Evolutionary conservation across 2,797 vertebrate species (phyloP), one percentile per base, ranked within the genome.

Genomic region (Botia almorhae): DNA sequence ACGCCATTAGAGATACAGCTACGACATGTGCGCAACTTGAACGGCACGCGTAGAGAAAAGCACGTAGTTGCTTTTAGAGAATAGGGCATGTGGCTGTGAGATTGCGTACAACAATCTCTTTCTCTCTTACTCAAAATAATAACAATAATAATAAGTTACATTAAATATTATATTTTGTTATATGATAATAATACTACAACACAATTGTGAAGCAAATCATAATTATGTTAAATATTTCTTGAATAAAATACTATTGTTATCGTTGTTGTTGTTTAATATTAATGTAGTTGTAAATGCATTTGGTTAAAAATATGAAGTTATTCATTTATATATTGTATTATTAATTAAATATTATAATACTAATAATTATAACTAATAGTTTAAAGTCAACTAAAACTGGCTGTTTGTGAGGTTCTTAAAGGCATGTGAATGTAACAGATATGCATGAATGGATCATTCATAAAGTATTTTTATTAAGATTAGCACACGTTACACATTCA

Each of bases 1-100:
- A 91, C 94, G 89, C 89, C 89, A 95, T 95, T 94, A 93, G 91
- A 90, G 89, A 80, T 90, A 78, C 82, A 83, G 82, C 81, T 94
- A 91, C 94, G 93, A 85, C 74, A 87, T 84, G 84, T 23, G 87
- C 93, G 93, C 90, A 93, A 74, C 81, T 76, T 78, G 81, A 82
- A 61, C 63, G 76, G 14, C 67, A 0, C 7, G 68, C 68, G 86
- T 86, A 83, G 88, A 81, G 81, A 56, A 89, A 87, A 33, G 10
- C 36, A 61, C 92, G 14, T 85, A 90, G 0, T 3, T 0, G 2
- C 1, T 17, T 48, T 88, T 92, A 60, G 14, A 82, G 92, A 92
- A 93, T 93, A n/a, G 16, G 74, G 69, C 36, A 19, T 19, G 46
- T 43, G 58, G 8, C 43, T 46, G 43, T 11, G 43, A 55, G 21